These are phyloP conservation scores for Poeciliopsis paucimaculata DNA, from an alignment of 2,797 vertebrate species.

Conservation along the genomic window DNA sequence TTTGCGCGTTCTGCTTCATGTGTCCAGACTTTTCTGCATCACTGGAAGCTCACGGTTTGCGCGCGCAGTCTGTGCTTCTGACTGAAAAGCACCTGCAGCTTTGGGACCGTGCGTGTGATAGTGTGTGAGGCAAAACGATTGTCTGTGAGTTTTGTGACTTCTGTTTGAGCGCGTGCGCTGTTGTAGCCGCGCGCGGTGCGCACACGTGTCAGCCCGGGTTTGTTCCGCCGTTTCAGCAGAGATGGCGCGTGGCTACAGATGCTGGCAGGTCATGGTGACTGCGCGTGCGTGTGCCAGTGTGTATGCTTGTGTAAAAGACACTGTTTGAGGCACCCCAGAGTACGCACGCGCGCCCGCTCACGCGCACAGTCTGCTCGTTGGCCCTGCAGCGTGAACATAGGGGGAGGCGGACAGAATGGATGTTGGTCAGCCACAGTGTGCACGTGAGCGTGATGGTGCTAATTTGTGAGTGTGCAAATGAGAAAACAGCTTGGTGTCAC, in stretches of 20 bases:
- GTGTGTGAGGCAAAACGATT: neutral
- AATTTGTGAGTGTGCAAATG: conserved; percentile 18
- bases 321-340: neutral
- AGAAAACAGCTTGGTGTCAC: conserved; percentile 17
- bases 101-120: neutral
- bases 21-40: conserved; percentile 57
- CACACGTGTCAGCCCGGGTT: conserved; percentile 69
- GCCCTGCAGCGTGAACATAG: conserved; percentile 51
- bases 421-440: conserved; percentile 51
- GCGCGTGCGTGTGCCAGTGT: neutral
- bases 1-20: conserved; percentile 43
- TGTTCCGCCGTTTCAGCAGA: conserved; percentile 64
- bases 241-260: conserved; percentile 59
- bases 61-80: conserved; percentile 23
- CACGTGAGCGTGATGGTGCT: conserved; percentile 28
- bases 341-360: neutral
- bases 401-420: conserved; percentile 33
- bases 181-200: conserved; percentile 56
- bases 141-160: neutral
- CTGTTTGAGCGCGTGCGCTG: conserved; percentile 10
- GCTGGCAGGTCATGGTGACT: conserved; percentile 59
- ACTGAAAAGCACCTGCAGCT: conserved; percentile 62
- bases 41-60: conserved; percentile 21
- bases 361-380: conserved; percentile 22
- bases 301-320: neutral